Conservation (phyloP, 2,888 invertebrate genomes). For the Chironomus riparius region DNA sequence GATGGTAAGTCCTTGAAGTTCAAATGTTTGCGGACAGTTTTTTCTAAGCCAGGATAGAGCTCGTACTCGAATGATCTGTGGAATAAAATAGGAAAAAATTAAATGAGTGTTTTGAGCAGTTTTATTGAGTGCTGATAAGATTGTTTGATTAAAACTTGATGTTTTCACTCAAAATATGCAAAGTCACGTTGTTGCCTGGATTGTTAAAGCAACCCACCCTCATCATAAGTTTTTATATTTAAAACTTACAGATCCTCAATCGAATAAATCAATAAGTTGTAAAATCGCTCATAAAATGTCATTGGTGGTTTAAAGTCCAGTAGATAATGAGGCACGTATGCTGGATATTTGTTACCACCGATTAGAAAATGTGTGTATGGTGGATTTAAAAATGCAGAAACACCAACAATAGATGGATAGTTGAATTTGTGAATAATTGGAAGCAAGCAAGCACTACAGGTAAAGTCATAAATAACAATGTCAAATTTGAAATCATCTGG, state of each 20-base stretch:
- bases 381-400: slow-evolving; percentile 31
- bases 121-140: background rate
- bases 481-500: slow-evolving; percentile 35
- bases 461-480: slow-evolving; percentile 33
- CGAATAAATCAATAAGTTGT: slow-evolving; percentile 28
- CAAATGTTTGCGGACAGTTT: background rate
- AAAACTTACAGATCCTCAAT: background rate
- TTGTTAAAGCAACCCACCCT: no score
- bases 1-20: slow-evolving; percentile 6
- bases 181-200: no score
- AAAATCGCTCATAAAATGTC: slow-evolving; percentile 29
- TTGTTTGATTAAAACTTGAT: background rate
- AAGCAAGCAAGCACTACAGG: slow-evolving; percentile 31
- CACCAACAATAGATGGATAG: slow-evolving; percentile 33
- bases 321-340: slow-evolving; percentile 30
- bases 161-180: no score
- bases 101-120: background rate
- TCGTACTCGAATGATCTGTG: background rate
- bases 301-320: slow-evolving; percentile 27
- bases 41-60: slow-evolving; percentile 1
- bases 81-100: background rate
- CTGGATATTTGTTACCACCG: slow-evolving; percentile 30
- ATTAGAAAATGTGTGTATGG: slow-evolving; percentile 28
- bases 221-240: no score
- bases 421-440: slow-evolving; percentile 35